Evolutionary conservation across 2,888 invertebrate genomes (phyloP).

Genomic region (Ctenicera cuprea): DNA sequence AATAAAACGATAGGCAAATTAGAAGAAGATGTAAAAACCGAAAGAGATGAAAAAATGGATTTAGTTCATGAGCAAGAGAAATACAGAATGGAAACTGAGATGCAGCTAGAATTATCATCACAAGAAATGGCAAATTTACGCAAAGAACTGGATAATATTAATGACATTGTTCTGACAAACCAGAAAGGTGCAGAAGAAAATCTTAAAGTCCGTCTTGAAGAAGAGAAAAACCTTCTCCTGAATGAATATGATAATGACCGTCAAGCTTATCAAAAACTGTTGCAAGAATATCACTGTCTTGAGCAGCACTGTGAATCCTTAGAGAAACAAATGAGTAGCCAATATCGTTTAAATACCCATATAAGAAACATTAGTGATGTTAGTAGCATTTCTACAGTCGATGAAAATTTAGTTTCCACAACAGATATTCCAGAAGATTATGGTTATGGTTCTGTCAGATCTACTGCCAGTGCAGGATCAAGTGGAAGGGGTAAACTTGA

Average conservation of each 20-base stretch:
- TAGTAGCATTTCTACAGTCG: conserved; percentile 72
- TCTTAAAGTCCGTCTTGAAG: conserved; percentile 77
- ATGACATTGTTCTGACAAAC: conserved; percentile 78
- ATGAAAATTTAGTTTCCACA: conserved; percentile 70
- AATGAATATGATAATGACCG: conserved; percentile 87
- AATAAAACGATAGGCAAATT: conserved; percentile 80
- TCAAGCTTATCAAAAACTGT: conserved; percentile 86
- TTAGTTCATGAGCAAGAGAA: conserved; percentile 80
- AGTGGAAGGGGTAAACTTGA: conserved; percentile 76
- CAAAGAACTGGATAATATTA: conserved; percentile 79
- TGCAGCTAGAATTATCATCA: conserved; percentile 77
- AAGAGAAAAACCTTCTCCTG: conserved; percentile 81
- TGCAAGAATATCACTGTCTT: conserved; percentile 86
- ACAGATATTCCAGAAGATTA: conserved; percentile 75
- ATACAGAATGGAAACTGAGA: conserved; percentile 73
- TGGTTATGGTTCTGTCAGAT: conserved; percentile 86
- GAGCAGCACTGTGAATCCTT: conserved; percentile 85
- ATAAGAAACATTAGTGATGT: conserved; percentile 68
- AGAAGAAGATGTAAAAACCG: conserved; percentile 79
- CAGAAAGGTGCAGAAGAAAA: conserved; percentile 77
- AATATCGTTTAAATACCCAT: conserved; percentile 61
- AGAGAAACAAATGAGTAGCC: conserved; percentile 75
- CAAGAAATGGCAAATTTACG: conserved; percentile 81
- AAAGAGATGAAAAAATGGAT: conserved; percentile 84
- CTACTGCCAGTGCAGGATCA: conserved; percentile 74